Evolutionary conservation across 2,113 vertebrate genomes (phyloP).

Genomic region (Ornithorhynchus anatinus): DNA sequence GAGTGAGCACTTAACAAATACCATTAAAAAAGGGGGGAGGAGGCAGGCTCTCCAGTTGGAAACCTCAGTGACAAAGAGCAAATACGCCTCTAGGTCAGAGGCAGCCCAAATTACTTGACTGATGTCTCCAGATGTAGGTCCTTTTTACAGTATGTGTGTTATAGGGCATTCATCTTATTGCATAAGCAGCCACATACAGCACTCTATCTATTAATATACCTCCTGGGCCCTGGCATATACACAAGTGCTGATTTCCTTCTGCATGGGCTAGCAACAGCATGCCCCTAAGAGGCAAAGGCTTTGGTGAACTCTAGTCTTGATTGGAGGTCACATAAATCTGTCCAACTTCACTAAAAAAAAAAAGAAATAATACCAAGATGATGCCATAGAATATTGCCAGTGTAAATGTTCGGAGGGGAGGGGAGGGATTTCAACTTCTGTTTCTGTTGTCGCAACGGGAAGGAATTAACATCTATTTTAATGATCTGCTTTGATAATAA

Average conservation of each 20-base stretch:
- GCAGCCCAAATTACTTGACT: too few species aligned
- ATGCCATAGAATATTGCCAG: not conserved
- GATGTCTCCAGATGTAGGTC: too few species aligned
- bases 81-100: too few species aligned
- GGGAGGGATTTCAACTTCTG: conserved; percentile 32
- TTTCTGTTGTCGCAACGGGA: conserved; percentile 29
- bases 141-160: too few species aligned
- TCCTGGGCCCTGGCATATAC: not conserved
- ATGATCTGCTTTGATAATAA: not conserved
- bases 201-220: not conserved
- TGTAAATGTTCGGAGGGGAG: conserved; percentile 46
- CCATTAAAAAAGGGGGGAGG: too few species aligned
- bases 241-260: not conserved
- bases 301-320: not conserved
- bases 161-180: not conserved
- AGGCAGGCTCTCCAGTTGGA: too few species aligned
- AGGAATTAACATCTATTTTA: conserved; percentile 10
- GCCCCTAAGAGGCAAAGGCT: not conserved
- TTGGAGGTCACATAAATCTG: not conserved
- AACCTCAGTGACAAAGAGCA: too few species aligned
- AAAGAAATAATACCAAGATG: conserved; percentile 17
- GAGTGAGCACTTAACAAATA: too few species aligned
- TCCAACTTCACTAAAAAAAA: not conserved
- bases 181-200: not conserved
- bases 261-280: accelerated